Evolutionary conservation across 2,113 vertebrate genomes (phyloP).

Genomic region (Hippocampus guttulatus): DNA sequence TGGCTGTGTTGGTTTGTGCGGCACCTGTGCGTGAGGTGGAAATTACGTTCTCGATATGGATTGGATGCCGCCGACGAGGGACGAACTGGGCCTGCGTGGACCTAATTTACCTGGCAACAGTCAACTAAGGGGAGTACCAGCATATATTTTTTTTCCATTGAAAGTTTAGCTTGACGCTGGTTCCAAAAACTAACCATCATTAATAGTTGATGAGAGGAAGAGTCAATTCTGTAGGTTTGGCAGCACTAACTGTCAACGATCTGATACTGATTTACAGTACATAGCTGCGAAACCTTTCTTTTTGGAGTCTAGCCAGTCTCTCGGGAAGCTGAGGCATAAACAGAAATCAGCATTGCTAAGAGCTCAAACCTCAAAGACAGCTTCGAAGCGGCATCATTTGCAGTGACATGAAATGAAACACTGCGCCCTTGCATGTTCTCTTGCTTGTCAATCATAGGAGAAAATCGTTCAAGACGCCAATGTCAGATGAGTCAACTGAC

Average conservation of each 20-base stretch:
- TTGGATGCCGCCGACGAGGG: too few species aligned
- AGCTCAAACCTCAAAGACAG: conserved; percentile 43
- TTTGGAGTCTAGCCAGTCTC: background rate
- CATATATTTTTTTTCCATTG: too few species aligned
- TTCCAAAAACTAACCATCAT: conserved; percentile 56
- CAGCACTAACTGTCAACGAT: conserved; percentile 31
- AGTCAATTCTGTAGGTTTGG: conserved; percentile 44
- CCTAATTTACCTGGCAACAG: too few species aligned
- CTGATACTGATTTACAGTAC: conserved; percentile 33
- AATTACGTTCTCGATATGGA: too few species aligned
- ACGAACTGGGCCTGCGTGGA: too few species aligned
- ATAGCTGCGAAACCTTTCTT: conserved; percentile 23
- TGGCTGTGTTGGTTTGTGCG: too few species aligned
- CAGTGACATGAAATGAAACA: conserved; percentile 51
- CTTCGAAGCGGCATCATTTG: conserved; percentile 58
- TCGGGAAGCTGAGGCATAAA: conserved; percentile 51
- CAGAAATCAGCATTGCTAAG: conserved; percentile 57
- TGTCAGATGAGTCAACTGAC: conserved; percentile 22
- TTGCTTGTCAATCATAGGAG: conserved; percentile 38
- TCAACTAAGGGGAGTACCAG: too few species aligned
- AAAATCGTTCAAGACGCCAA: conserved; percentile 45
- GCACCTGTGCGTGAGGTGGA: too few species aligned
- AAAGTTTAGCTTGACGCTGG: conserved; percentile 33
- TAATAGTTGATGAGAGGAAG: conserved; percentile 50
- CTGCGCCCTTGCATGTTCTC: conserved; percentile 36